phyloP scores from a whole-genome alignment of 64 coral and sea anemone species.

The Exaiptasia diaphana region DNA sequence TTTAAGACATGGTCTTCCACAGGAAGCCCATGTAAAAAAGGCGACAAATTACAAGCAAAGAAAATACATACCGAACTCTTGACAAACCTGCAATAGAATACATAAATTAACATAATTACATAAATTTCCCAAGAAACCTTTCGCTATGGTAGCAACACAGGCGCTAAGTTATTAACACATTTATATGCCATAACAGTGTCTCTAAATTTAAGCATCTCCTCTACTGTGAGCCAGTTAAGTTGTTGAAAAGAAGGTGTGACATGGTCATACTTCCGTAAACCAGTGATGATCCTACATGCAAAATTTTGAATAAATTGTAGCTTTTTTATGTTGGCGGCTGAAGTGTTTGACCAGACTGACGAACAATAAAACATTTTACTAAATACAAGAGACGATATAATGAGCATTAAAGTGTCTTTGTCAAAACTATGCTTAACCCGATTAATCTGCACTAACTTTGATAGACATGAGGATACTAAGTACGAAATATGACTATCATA shows the following conservation, averaged over 20 bases:
- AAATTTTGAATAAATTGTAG: slow-evolving; percentile 1
- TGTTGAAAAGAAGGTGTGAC: not conserved
- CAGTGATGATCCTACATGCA: not conserved
- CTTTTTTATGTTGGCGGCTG: not conserved
- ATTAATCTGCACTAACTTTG: not conserved
- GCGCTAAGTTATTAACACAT: not conserved
- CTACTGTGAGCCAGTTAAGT: slow-evolving; percentile 10
- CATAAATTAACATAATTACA: too few species aligned
- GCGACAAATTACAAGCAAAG: too few species aligned
- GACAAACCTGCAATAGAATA: too few species aligned
- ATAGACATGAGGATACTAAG: not conserved
- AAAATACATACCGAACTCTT: too few species aligned
- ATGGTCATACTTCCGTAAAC: slow-evolving; percentile 15
- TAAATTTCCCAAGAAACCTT: too few species aligned
- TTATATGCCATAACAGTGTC: slow-evolving; percentile 24
- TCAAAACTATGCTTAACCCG: not conserved
- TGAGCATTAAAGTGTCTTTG: not conserved
- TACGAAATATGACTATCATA: not conserved
- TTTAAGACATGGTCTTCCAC: too few species aligned
- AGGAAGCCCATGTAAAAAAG: too few species aligned
- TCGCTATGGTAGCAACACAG: too few species aligned
- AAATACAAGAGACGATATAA: not conserved
- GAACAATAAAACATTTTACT: slow-evolving; percentile 13
- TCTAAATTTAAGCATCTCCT: not conserved
- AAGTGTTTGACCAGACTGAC: not conserved